Percentiles rank a stretch among this genome's conserved stretches.
Conservation (phyloP, 2,113 vertebrate species). For the Cyprichromis sp. region DNA sequence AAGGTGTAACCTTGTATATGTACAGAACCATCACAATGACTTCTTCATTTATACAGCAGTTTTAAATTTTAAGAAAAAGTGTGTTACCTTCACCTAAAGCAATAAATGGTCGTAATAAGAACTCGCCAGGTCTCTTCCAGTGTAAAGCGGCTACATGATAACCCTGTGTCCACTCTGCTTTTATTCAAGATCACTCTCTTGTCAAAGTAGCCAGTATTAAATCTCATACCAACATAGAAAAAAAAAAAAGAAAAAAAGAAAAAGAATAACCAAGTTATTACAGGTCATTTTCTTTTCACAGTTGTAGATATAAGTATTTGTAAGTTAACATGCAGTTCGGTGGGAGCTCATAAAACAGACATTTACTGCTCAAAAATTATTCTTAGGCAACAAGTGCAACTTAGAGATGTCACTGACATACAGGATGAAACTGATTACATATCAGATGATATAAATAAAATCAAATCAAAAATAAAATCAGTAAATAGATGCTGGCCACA, state of each 20-base stretch:
- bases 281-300: background rate
- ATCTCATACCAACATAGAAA: background rate
- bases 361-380: background rate
- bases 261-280: background rate
- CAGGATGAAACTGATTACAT: conserved; percentile 6
- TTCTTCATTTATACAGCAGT: conserved; percentile 50
- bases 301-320: background rate
- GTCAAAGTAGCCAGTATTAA: background rate
- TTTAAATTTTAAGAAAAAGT: conserved; percentile 38
- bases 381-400: conserved; percentile 10
- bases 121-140: background rate
- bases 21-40: conserved; percentile 57
- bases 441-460: background rate
- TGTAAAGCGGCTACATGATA: conserved; percentile 26
- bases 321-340: conserved; percentile 20
- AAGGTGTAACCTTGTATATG: conserved; percentile 59
- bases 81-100: conserved; percentile 13
- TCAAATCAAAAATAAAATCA: background rate
- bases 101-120: conserved; percentile 31
- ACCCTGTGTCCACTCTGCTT: background rate
- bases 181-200: background rate
- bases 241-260: background rate
- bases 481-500: conserved; percentile 12
- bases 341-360: background rate
- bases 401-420: background rate